phyloP scores from a whole-genome alignment of 2,113 vertebrate species.

The Clinocottus analis region DNA sequence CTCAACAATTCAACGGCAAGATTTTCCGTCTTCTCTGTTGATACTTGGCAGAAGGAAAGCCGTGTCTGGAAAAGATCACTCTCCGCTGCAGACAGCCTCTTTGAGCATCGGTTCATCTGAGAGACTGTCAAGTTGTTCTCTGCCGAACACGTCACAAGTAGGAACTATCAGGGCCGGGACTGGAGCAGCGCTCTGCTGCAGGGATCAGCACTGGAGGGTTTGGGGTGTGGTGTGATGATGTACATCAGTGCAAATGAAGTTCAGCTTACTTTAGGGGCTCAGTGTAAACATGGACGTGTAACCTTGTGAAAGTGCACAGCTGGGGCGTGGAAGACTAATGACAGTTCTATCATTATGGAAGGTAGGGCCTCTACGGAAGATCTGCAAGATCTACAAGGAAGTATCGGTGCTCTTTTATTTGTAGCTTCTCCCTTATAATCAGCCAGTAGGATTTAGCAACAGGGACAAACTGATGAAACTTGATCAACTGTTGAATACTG shows the following conservation, averaged over 20 bases:
- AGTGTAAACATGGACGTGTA: constrained; percentile 45
- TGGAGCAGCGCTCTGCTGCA: neutral
- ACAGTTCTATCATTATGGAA: too few species aligned
- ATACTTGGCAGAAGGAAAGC: neutral
- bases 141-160: constrained; percentile 35
- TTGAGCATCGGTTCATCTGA: constrained; percentile 17
- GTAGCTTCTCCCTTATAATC: neutral
- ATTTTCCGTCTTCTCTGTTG: neutral
- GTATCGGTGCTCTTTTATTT: neutral
- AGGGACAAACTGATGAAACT: neutral
- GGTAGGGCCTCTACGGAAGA: neutral
- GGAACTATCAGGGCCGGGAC: constrained; percentile 40
- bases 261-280: constrained; percentile 53
- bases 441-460: neutral
- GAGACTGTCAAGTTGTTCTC: constrained; percentile 14
- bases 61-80: constrained; percentile 34
- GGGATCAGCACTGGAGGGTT: constrained; percentile 1
- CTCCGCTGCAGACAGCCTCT: neutral
- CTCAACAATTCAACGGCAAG: too few species aligned
- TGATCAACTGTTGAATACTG: neutral
- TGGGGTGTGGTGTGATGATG: constrained; percentile 47
- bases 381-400: neutral
- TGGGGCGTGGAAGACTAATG: constrained; percentile 34
- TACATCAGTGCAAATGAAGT: constrained; percentile 51
- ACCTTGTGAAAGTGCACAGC: constrained; percentile 32